A percentile compares a stretch with the other conserved stretches of the same genome.
These are phyloP conservation scores for Littorina saxatilis DNA, from an alignment of 1,140 invertebrate species.

Conservation along the genomic window DNA sequence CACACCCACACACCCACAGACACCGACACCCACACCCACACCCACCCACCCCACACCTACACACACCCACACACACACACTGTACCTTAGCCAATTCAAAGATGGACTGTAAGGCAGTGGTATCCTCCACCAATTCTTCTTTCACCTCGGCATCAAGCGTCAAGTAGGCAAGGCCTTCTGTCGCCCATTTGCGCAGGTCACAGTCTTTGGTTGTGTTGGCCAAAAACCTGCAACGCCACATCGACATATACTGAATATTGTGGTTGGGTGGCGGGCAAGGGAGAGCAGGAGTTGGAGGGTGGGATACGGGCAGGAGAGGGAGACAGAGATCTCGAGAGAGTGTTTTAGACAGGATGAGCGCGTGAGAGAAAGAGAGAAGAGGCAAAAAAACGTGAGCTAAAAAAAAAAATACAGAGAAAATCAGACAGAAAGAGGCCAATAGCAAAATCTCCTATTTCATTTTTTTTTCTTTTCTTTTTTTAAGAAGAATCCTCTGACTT, in stretches of 20 bases:
- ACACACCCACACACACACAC: neutral
- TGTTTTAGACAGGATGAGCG: too few relatives aligned
- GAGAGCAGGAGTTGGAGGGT: neutral
- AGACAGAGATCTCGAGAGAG: neutral
- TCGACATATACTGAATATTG: too few relatives aligned
- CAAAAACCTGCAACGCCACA: conserved; percentile 82
- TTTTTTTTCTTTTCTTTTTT: too few relatives aligned
- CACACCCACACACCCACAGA: too few relatives aligned
- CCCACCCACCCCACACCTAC: neutral
- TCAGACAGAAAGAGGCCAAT: too few relatives aligned
- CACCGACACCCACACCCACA: neutral
- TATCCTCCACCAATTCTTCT: conserved; percentile 95
- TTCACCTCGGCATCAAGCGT: conserved; percentile 99
- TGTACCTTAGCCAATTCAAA: conserved; percentile 87
- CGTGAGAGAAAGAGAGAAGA: too few relatives aligned
- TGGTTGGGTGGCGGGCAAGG: neutral
- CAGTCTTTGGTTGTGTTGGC: conserved; percentile 91
- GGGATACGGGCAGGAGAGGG: neutral
- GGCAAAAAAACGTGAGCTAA: too few relatives aligned
- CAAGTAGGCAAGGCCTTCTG: conserved; percentile 97
- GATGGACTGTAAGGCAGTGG: conserved; percentile 87
- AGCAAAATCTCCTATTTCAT: too few relatives aligned
- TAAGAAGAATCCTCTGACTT: too few relatives aligned
- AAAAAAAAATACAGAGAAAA: too few relatives aligned
- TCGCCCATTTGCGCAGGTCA: conserved; percentile 95